These are phyloP conservation scores for Stenodera caucasica DNA, from an alignment of 2,888 invertebrate species.

Conservation along the genomic window DNA sequence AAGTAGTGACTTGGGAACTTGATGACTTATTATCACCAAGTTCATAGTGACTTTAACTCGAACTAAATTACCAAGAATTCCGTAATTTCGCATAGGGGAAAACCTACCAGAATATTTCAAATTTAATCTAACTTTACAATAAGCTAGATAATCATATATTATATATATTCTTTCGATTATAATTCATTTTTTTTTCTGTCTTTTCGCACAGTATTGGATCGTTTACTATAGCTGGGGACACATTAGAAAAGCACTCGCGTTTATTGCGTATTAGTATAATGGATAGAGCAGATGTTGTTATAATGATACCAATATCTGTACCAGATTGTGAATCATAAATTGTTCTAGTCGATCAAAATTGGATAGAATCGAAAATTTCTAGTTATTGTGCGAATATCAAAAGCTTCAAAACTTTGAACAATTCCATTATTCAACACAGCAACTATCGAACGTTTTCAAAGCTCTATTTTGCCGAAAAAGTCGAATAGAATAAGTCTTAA, in stretches of 20 bases:
- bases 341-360: neutral
- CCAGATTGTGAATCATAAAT: slow-evolving; percentile 1
- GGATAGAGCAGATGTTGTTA: slow-evolving; percentile 15
- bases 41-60: slow-evolving; percentile 8
- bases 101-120: neutral
- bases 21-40: slow-evolving; percentile 14
- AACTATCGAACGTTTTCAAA: no score
- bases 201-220: neutral
- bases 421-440: no score
- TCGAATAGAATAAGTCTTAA: no score
- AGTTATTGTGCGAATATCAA: neutral
- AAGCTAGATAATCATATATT: no score
- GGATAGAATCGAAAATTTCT: neutral
- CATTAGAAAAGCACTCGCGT: slow-evolving; percentile 24
- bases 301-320: slow-evolving; percentile 1
- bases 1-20: slow-evolving; percentile 10
- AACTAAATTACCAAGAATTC: neutral
- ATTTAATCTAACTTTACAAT: no score
- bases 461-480: no score
- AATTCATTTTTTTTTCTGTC: neutral
- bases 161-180: no score
- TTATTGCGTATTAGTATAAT: slow-evolving; percentile 23
- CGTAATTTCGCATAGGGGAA: neutral
- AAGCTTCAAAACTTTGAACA: no score
- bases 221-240: neutral